Percentiles rank a stretch among this genome's conserved stretches.
These are phyloP conservation scores for Haliclona indistincta DNA, from an alignment of 37 sponge, comb jelly and placozoan species.

Conservation along the genomic window DNA sequence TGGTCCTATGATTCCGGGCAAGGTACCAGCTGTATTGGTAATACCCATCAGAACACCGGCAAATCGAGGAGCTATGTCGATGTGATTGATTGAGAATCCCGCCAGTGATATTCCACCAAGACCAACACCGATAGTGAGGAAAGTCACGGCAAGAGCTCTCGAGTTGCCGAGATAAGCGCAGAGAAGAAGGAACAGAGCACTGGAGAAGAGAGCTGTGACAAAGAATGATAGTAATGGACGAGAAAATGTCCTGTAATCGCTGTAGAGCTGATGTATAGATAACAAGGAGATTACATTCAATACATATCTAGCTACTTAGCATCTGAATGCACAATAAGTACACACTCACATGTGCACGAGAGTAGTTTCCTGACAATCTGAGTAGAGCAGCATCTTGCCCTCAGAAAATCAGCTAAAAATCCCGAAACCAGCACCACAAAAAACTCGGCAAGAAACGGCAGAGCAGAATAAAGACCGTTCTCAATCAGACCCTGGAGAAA, in stretches of 20 bases:
- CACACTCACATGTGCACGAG: constrained; percentile 32
- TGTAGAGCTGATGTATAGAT: too few species aligned
- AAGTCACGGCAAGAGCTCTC: constrained; percentile 26
- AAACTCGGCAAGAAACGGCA: constrained; percentile 59
- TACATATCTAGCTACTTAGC: background rate
- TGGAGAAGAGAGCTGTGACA: constrained; percentile 45
- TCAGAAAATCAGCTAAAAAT: constrained; percentile 63
- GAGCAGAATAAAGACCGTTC: constrained; percentile 77
- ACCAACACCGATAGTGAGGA: constrained; percentile 67
- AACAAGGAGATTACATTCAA: too few species aligned
- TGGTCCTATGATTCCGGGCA: constrained; percentile 86
- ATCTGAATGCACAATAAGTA: background rate
- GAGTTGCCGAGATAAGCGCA: constrained; percentile 76
- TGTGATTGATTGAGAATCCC: constrained; percentile 67
- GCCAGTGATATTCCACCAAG: constrained; percentile 44
- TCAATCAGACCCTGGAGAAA: background rate
- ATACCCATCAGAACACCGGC: constrained; percentile 92
- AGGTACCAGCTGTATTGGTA: constrained; percentile 72
- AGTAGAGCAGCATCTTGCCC: constrained; percentile 50
- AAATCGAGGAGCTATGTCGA: constrained; percentile 85
- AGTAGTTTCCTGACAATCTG: constrained; percentile 61
- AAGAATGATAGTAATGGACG: background rate
- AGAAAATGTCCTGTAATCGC: too few species aligned
- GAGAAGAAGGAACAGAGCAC: constrained; percentile 67
- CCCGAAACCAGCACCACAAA: constrained; percentile 41